These are phyloP conservation scores for Acleris laterana DNA, from an alignment of 2,888 invertebrate genomes.

Conservation along the genomic window DNA sequence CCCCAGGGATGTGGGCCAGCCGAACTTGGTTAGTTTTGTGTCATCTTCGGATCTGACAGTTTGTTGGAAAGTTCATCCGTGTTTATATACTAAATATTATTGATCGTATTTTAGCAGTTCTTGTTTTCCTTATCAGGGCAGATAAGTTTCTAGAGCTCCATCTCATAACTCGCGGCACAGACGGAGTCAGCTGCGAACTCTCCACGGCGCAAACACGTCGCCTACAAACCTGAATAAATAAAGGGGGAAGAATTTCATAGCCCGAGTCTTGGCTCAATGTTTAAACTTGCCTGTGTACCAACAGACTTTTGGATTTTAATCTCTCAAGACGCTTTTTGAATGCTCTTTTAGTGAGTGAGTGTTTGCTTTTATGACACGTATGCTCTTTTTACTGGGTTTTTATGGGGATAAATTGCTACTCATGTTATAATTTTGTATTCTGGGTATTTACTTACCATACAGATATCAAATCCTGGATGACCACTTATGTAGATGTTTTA, in stretches of 20 bases:
- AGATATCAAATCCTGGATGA: no score
- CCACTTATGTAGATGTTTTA: no score
- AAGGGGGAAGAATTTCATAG: conserved; percentile 41
- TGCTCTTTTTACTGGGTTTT: not conserved
- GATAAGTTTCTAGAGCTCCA: no score
- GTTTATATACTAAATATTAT: no score
- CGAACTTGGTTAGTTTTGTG: no score
- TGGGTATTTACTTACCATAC: no score
- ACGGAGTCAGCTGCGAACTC: conserved; percentile 31
- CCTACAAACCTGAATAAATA: conserved; percentile 41
- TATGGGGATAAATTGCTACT: not conserved
- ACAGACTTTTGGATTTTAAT: conserved; percentile 28
- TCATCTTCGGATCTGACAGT: no score
- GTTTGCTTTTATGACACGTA: conserved; percentile 4
- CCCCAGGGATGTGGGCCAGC: no score
- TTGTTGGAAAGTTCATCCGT: no score
- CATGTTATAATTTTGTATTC: no score
- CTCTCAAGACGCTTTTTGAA: conserved; percentile 9
- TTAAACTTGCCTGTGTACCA: conserved; percentile 29
- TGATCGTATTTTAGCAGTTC: no score
- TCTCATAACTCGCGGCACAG: conserved; percentile 11
- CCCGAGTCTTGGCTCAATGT: conserved; percentile 33
- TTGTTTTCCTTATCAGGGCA: no score
- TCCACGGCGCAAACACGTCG: conserved; percentile 34
- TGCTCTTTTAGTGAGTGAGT: conserved; percentile 3